Percentiles rank a stretch among this genome's conserved stretches.
These are phyloP conservation scores for Protosalanx chinensis DNA, from an alignment of 2,797 vertebrate genomes.

Conservation along the genomic window DNA sequence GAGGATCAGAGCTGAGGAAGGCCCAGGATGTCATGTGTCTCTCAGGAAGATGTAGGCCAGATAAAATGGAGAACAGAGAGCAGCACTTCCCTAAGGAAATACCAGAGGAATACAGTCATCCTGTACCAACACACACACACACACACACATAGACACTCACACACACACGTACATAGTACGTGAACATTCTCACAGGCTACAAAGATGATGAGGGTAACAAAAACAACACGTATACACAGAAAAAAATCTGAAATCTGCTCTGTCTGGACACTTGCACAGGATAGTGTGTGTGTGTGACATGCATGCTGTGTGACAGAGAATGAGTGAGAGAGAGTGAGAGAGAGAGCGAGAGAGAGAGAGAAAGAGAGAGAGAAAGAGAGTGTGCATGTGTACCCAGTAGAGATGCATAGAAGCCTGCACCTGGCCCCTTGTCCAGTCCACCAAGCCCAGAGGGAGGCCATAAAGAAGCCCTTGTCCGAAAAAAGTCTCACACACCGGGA, in stretches of 20 bases:
- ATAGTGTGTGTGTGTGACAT: background rate
- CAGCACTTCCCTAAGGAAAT: slow-evolving; percentile 51
- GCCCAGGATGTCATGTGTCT: background rate
- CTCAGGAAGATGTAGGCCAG: slow-evolving; percentile 34
- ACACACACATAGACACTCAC: slow-evolving; percentile 7
- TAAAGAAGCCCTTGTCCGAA: slow-evolving; percentile 25
- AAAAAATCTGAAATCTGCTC: too few species aligned
- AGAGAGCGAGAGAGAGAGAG: too few species aligned
- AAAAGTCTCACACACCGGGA: background rate
- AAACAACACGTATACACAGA: too few species aligned
- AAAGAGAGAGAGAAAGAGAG: too few species aligned
- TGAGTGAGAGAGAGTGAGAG: too few species aligned
- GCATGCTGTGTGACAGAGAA: too few species aligned
- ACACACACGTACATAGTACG: background rate
- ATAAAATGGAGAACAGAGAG: slow-evolving; percentile 34
- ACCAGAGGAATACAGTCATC: slow-evolving; percentile 55
- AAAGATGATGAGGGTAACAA: too few species aligned
- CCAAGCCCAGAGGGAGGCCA: slow-evolving; percentile 3
- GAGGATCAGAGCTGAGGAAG: slow-evolving; percentile 5
- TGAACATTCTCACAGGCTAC: background rate
- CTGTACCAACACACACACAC: slow-evolving; percentile 20
- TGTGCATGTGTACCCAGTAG: background rate
- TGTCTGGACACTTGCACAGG: background rate
- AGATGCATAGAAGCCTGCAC: slow-evolving; percentile 10
- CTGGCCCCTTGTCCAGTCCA: slow-evolving; percentile 12